These are phyloP conservation scores for Rhyacophila evoluta DNA, from an alignment of 2,888 invertebrate genomes.

Conservation along the genomic window DNA sequence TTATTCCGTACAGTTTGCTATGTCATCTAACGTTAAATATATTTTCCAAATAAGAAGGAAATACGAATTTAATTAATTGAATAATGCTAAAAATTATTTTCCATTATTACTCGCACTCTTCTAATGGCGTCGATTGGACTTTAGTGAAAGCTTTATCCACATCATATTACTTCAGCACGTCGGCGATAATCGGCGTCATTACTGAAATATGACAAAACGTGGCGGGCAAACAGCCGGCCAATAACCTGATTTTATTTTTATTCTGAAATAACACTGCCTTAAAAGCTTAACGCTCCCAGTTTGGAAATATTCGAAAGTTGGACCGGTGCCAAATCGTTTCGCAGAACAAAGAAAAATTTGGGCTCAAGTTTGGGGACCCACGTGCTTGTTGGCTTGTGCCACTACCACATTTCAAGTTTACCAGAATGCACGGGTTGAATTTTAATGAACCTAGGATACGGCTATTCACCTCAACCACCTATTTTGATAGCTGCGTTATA, in stretches of 20 bases:
- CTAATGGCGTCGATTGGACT: too few species aligned
- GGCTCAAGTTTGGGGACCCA: conserved; percentile 2
- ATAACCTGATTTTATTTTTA: background rate
- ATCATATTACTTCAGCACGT: too few species aligned
- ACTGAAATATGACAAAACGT: background rate
- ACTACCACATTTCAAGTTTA: background rate
- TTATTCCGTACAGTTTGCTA: too few species aligned
- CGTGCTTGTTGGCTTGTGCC: background rate
- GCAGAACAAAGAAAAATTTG: background rate
- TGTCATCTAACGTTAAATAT: too few species aligned
- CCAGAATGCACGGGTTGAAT: background rate
- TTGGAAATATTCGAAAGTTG: background rate
- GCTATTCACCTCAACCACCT: background rate
- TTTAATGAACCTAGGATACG: background rate
- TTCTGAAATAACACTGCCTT: conserved; percentile 7
- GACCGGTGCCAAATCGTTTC: background rate
- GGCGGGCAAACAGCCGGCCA: background rate
- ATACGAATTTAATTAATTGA: too few species aligned
- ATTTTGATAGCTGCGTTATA: too few species aligned
- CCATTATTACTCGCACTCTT: too few species aligned
- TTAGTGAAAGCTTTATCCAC: too few species aligned
- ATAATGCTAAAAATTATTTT: too few species aligned
- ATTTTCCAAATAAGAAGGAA: too few species aligned
- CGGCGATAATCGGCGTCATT: too few species aligned
- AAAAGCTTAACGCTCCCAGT: background rate